Base-by-base conservation (phyloP, 2,888 invertebrate species). In the Rhagium mordax region DNA sequence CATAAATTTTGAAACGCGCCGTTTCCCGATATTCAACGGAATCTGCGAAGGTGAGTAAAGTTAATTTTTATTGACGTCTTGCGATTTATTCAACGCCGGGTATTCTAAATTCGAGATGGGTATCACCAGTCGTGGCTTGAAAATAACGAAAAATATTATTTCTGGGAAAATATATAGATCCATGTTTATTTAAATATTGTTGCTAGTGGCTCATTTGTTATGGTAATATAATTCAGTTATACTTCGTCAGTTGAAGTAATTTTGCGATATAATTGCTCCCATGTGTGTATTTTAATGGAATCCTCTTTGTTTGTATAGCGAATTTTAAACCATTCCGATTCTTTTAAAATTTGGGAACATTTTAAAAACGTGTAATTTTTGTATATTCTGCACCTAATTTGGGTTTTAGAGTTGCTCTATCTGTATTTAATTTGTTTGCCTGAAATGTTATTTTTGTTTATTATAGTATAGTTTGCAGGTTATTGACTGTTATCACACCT, bases 1-100 rank as follows among this genome's bases (percentile, higher is more conserved):
- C 48, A 64, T 53, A 53, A 68, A 68, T 71, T 65, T 64, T 53
- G 15, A 20, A 66, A 48, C 68, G 49, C 16, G 57, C 57, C 10
- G 49, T 47, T 72, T 66, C 47, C 70, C 53, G 29, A 16, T 47
- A 49, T 67, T 47, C 27, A 55, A 55, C 59, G 47, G 55, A 71
- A 76, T 76, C 76, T 78, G 76, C 77, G 70, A 79, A 83, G 81
- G 83, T 82, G 76, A 83, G 83, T 70, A 65, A 69, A 68, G 41
- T 15, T 57, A 53, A 49, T 70, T 79, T 79, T 78, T 76, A 74
- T 75, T 79, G 78, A 79, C 79, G 76, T 76, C 70, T 80, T 71
- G 77, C 62, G 51, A 61, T 59, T 71, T 71, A 55, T 70, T 65
- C 74, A 75, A 79, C 74, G 81, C 81, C 81, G 81, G 81, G 55